A percentile compares a stretch with the other conserved stretches of the same genome.
These are phyloP conservation scores for Samia ricini DNA, from an alignment of 1,140 invertebrate genomes.

Conservation along the genomic window DNA sequence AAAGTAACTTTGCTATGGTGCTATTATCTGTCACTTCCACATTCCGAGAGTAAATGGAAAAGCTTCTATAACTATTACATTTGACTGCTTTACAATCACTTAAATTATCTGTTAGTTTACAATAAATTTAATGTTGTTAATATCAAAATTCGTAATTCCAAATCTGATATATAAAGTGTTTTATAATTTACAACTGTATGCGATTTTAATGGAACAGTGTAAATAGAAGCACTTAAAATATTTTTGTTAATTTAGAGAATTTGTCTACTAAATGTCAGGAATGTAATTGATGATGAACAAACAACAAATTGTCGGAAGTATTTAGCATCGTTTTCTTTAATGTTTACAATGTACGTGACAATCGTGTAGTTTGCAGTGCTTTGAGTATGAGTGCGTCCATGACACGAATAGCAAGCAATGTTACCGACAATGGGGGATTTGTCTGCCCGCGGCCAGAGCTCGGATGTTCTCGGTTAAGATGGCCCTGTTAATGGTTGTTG, in stretches of 20 bases:
- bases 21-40: constrained; percentile 16
- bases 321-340: constrained; percentile 39
- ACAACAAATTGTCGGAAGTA: constrained; percentile 23
- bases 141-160: neutral
- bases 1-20: constrained; percentile 2
- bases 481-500: constrained; percentile 45
- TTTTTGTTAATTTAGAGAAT: neutral
- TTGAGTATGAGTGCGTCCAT: constrained; percentile 29
- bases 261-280: neutral
- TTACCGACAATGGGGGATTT: constrained; percentile 43
- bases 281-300: neutral
- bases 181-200: neutral
- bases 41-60: constrained; percentile 16
- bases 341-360: constrained; percentile 51
- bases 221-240: neutral
- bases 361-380: constrained; percentile 32
- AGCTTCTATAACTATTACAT: constrained; percentile 6
- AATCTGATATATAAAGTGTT: neutral
- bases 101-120: constrained; percentile 5
- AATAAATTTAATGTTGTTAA: constrained; percentile 6
- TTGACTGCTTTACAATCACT: constrained; percentile 8
- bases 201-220: neutral
- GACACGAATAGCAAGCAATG: constrained; percentile 42
- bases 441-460: constrained; percentile 35
- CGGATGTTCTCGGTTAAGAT: constrained; percentile 35